A percentile compares a stretch with the other conserved stretches of the same genome.
Conservation (phyloP, 2,888 invertebrate species). For the Escarpia spicata region DNA sequence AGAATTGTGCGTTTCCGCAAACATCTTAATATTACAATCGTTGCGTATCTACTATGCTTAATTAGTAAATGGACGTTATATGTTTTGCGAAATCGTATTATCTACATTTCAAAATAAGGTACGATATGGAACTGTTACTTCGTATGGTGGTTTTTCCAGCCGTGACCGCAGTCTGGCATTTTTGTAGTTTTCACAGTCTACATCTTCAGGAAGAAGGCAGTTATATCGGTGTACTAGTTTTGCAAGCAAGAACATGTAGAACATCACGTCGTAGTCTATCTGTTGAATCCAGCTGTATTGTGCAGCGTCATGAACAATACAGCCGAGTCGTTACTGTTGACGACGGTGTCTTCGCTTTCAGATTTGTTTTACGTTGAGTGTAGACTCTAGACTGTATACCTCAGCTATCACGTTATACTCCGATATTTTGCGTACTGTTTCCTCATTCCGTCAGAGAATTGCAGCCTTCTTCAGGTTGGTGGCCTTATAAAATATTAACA, state of each 20-base stretch:
- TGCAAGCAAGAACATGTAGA: neutral
- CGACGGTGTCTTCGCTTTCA: neutral
- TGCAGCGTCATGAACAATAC: neutral
- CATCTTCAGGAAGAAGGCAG: neutral
- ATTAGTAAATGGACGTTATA: too few relatives aligned
- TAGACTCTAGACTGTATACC: neutral
- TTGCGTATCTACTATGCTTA: too few relatives aligned
- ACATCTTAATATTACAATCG: too few relatives aligned
- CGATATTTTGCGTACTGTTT: too few relatives aligned
- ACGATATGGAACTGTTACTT: too few relatives aligned
- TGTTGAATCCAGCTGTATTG: neutral
- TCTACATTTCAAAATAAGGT: too few relatives aligned
- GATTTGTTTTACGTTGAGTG: neutral
- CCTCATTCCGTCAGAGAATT: too few relatives aligned
- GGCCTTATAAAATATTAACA: too few relatives aligned
- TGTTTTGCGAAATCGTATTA: too few relatives aligned
- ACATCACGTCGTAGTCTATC: neutral
- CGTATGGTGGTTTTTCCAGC: neutral
- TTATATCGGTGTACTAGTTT: neutral
- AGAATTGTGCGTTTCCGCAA: too few relatives aligned
- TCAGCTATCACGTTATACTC: neutral
- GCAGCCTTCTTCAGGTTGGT: too few relatives aligned
- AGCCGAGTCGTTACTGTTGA: neutral
- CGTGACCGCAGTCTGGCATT: neutral
- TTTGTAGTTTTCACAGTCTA: neutral